Conservation (phyloP, 1,140 invertebrate species). For the Episyrphus balteatus region DNA sequence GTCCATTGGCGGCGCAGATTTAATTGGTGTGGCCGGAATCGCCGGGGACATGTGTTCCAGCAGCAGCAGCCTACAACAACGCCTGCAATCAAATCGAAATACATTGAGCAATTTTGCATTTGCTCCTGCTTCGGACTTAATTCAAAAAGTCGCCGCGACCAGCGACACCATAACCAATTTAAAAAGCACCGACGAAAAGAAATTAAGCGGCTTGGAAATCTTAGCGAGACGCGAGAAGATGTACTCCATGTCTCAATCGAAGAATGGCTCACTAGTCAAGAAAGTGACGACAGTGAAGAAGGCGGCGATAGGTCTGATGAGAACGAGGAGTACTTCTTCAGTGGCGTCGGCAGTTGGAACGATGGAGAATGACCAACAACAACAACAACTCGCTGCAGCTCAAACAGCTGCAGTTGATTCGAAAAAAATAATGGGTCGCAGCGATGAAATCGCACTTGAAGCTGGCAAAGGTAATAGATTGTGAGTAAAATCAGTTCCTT, state of each 20-base stretch:
- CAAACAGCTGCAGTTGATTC: neutral
- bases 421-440: conserved; percentile 10
- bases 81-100: conserved; percentile 26
- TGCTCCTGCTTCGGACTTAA: conserved; percentile 13
- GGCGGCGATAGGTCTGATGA: conserved; percentile 9
- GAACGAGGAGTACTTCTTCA: conserved; percentile 29
- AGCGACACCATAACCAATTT: conserved; percentile 19
- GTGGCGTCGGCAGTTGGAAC: conserved; percentile 14
- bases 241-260: conserved; percentile 38
- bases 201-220: conserved; percentile 38
- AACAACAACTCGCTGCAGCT: conserved; percentile 15
- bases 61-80: conserved; percentile 19
- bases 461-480: conserved; percentile 28
- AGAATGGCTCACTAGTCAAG: conserved; percentile 34
- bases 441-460: conserved; percentile 19
- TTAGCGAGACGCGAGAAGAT: conserved; percentile 39
- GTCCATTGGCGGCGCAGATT: neutral
- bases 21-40: too few relatives aligned
- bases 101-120: conserved; percentile 35
- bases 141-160: conserved; percentile 20
- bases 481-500: conserved; percentile 12
- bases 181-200: conserved; percentile 29
- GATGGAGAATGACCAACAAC: conserved; percentile 4
- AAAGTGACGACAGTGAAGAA: conserved; percentile 20
- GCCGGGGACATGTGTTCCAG: conserved; percentile 14